Base-by-base conservation (phyloP, 2,797 vertebrate species). In the Threskiornis aethiopicus region DNA sequence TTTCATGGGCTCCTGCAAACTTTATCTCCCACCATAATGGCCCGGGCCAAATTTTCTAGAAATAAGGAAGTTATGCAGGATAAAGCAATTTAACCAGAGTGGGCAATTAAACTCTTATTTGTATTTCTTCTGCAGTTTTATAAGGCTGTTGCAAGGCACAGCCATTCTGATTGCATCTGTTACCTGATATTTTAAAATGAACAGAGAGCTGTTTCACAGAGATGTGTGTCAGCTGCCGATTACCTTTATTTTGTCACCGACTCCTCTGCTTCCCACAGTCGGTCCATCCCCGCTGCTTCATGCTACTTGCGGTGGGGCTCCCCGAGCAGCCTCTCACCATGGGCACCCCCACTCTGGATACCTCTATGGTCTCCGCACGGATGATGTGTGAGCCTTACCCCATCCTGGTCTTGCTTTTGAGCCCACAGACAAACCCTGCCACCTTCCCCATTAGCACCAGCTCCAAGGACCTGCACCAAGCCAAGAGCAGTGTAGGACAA, bases 261-360 rank as follows among this genome's bases (percentile, higher is more conserved):
- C 28, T 81, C 46, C 59, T 85, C 49, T 72, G 85, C 69, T 86
- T 70, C 72, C 22, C 0, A 0, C 10, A 4, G 14, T 19, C 2
- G 2, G 42, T 41, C 33, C 69, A 13, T 69, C 26, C 33, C 54
- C 4, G 1, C 13, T n/a, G 20, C 70, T 62, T 73, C 22, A 3
- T 29, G 28, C 22, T 25, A 20, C 59, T n/a, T 3, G 3, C 0
- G 0, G 1, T 61, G 35, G 35, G 19, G 16, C 1, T 62, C 15
- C n/a, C 31, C 0, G 1, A 24, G 51, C 51, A 77, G 24, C 20
- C 7, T 41, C 52, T 75, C 1, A 0, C 49, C 9, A 4, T 16
- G 51, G 71, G 9, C 17, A 66, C 7, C 21, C 5, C 16, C 9
- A 10, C 33, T 46, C 35, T 42, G 61, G 51, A 31, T 35, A 42